Evolutionary conservation across 2,888 invertebrate genomes (phyloP).

Genomic region (Fabriciana adippe): DNA sequence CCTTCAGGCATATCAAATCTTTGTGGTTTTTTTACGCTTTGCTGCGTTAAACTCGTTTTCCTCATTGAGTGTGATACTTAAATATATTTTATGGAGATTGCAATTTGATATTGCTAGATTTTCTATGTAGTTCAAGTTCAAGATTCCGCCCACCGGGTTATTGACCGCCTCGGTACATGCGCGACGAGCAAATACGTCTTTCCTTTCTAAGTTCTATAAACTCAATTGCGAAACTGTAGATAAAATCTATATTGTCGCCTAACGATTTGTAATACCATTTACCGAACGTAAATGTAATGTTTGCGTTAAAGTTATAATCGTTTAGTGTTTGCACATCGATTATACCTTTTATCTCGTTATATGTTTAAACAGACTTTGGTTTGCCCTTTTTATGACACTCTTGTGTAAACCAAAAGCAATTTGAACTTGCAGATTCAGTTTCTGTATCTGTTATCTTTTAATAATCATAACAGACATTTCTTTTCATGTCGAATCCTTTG

Average conservation of each 20-base stretch:
- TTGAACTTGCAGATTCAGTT: slow-evolving; percentile 51
- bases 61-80: not conserved
- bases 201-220: slow-evolving; percentile 42
- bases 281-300: slow-evolving; percentile 13
- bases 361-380: slow-evolving; percentile 62
- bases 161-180: slow-evolving; percentile 70
- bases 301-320: slow-evolving; percentile 30
- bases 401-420: slow-evolving; percentile 50
- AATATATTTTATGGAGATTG: not conserved
- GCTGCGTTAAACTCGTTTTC: not conserved
- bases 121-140: slow-evolving; percentile 75
- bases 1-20: not conserved
- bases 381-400: slow-evolving; percentile 60
- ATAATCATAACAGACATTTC: not conserved
- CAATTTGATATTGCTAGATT: slow-evolving; percentile 49
- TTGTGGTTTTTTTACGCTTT: not conserved
- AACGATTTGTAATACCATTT: slow-evolving; percentile 22
- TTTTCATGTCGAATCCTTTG: not conserved
- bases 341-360: slow-evolving; percentile 58
- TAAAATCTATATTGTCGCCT: slow-evolving; percentile 17
- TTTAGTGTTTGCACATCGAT: slow-evolving; percentile 56
- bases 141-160: slow-evolving; percentile 66
- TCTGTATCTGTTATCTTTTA: slow-evolving; percentile 27
- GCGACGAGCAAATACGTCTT: slow-evolving; percentile 49
- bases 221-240: slow-evolving; percentile 20